Conservation (phyloP, 2,113 vertebrate genomes). For the Fregetta grallaria region DNA sequence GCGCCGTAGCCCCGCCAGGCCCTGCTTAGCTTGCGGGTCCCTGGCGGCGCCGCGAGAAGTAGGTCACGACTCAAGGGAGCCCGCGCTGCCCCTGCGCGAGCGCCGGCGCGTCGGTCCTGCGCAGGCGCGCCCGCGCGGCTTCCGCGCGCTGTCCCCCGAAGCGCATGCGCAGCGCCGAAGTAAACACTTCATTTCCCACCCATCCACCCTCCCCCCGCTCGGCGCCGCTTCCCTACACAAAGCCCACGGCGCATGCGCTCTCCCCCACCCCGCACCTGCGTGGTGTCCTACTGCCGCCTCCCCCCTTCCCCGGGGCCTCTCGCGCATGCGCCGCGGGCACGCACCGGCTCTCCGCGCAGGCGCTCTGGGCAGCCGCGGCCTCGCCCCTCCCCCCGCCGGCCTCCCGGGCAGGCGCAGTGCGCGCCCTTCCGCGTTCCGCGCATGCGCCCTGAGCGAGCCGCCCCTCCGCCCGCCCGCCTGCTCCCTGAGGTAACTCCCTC, state of each 20-base stretch:
- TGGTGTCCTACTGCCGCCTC: rapidly evolving
- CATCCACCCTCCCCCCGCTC: no score
- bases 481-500: neutral
- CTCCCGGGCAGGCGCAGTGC: neutral
- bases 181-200: neutral
- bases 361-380: neutral
- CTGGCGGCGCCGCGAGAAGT: neutral
- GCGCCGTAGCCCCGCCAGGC: rapidly evolving
- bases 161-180: neutral
- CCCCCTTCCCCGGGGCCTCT: neutral
- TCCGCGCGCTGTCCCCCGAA: rapidly evolving
- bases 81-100: rapidly evolving
- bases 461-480: neutral
- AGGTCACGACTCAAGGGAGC: neutral
- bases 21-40: neutral
- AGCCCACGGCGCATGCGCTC: rapidly evolving
- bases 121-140: neutral
- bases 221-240: constrained; percentile 27
- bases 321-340: neutral
- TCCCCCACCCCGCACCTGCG: neutral
- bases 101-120: rapidly evolving
- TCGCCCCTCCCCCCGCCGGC: neutral
- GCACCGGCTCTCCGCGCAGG: neutral
- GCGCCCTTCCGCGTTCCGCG: neutral
- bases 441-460: neutral